Evolutionary conservation across 2,888 invertebrate genomes (phyloP).

Genomic region (Acronicta psi): DNA sequence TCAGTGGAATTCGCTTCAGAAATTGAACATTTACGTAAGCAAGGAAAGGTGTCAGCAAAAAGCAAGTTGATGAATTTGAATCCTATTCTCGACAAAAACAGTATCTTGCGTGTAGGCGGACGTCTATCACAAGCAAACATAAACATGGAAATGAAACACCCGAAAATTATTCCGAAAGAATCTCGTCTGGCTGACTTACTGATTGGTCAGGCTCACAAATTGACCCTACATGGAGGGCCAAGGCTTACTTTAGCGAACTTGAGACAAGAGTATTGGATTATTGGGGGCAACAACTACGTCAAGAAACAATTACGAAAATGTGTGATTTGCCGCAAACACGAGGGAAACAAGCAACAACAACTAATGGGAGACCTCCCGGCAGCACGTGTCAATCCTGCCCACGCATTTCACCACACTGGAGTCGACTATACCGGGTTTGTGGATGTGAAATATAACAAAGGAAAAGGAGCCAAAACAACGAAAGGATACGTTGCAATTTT

Average conservation of each 20-base stretch:
- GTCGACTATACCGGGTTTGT: conserved; percentile 21
- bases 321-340: background rate
- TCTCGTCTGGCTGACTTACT: background rate
- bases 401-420: conserved; percentile 11
- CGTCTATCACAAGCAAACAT: background rate
- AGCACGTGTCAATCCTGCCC: conserved; percentile 4
- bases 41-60: background rate
- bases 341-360: background rate
- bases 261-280: background rate
- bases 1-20: too few species aligned
- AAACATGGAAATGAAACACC: background rate
- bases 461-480: conserved; percentile 6
- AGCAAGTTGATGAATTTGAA: background rate
- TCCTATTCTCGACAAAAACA: background rate
- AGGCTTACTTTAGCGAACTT: background rate
- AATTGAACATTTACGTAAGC: too few species aligned
- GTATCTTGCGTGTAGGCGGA: background rate
- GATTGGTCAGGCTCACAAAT: background rate
- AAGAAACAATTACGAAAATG: background rate
- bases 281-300: background rate
- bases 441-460: conserved; percentile 15
- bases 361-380: conserved; percentile 14
- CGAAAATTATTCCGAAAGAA: background rate
- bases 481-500: conserved; percentile 16
- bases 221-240: background rate